Percentiles rank a stretch among this genome's conserved stretches.
phyloP scores from a whole-genome alignment of 2,888 invertebrate genomes.

The Phengaris arion region DNA sequence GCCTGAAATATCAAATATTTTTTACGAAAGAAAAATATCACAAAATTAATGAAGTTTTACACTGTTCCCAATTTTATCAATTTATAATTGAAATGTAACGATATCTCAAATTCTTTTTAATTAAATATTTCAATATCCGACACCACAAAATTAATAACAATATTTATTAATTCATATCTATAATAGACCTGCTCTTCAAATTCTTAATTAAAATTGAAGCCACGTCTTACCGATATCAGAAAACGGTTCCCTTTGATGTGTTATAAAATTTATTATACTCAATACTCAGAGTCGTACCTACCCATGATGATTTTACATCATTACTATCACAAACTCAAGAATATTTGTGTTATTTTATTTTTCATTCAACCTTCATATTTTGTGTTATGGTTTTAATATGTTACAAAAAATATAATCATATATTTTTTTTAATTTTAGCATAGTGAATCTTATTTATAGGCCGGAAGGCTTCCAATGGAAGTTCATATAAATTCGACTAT shows the following conservation, averaged over 20 bases:
- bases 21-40: no score
- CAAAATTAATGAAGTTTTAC: neutral
- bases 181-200: conserved; percentile 4
- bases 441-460: neutral
- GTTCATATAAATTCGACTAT: conserved; percentile 16
- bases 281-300: neutral
- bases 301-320: no score
- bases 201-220: conserved; percentile 19
- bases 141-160: conserved; percentile 14
- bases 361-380: neutral
- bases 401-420: neutral
- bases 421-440: neutral
- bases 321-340: no score
- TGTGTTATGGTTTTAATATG: neutral
- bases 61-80: neutral
- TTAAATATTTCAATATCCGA: conserved; percentile 13
- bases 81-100: neutral
- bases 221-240: neutral
- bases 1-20: no score
- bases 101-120: conserved; percentile 7
- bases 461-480: neutral
- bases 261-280: neutral
- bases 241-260: neutral
- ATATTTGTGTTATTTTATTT: neutral
- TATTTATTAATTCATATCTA: neutral